Evolutionary conservation across 2,888 invertebrate species (phyloP).

Genomic region (Lochmaea crataegi): DNA sequence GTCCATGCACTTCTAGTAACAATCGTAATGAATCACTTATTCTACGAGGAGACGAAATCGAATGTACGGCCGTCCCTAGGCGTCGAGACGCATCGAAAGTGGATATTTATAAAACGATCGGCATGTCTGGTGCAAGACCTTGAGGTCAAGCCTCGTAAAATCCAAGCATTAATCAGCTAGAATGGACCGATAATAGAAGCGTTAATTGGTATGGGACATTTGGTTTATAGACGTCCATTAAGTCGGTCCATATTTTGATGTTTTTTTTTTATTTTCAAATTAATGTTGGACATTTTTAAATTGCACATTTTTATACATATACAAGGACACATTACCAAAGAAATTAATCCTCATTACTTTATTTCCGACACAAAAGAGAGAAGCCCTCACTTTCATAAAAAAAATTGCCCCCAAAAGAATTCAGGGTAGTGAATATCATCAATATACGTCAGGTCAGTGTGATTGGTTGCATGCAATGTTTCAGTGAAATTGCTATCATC

Average conservation of each 20-base stretch:
- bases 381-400: slow-evolving; percentile 6
- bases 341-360: slow-evolving; percentile 8
- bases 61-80: slow-evolving; percentile 11
- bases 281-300: background rate
- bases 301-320: background rate
- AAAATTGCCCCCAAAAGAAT: slow-evolving; percentile 7
- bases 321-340: slow-evolving; percentile 1
- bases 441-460: slow-evolving; percentile 10
- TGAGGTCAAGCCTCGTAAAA: slow-evolving; percentile 22
- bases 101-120: slow-evolving; percentile 21
- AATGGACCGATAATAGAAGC: slow-evolving; percentile 14
- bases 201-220: slow-evolving; percentile 1
- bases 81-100: slow-evolving; percentile 22
- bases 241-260: slow-evolving; percentile 4
- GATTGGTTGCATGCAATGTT: slow-evolving; percentile 8
- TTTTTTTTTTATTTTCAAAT: background rate
- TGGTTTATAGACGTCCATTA: background rate
- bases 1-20: background rate
- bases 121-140: slow-evolving; percentile 19
- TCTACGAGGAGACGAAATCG: background rate
- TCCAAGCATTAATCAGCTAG: slow-evolving; percentile 19
- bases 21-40: slow-evolving; percentile 16
- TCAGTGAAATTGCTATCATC: slow-evolving; percentile 8
- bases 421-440: slow-evolving; percentile 4
- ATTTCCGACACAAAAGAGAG: slow-evolving; percentile 10